Evolutionary conservation across 2,797 vertebrate species (phyloP).

Genomic region (Acanthiza pusilla): DNA sequence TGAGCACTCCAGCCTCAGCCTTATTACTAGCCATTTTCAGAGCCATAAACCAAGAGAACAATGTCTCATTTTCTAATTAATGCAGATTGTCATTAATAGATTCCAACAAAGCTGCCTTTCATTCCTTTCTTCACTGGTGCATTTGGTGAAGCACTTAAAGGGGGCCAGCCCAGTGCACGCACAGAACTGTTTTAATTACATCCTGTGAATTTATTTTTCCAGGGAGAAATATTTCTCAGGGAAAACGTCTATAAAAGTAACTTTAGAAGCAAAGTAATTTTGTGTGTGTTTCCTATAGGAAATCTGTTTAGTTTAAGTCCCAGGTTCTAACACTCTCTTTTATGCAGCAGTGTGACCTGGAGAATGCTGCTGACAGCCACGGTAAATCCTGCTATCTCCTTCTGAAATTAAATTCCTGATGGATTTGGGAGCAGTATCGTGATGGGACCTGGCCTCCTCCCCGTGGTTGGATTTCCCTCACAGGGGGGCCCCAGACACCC

Average conservation of each 20-base stretch:
- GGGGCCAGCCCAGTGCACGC: constrained; percentile 41
- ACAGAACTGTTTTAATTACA: constrained; percentile 67
- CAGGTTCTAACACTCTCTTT: constrained; percentile 25
- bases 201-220: constrained; percentile 75
- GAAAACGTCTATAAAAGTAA: constrained; percentile 69
- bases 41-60: constrained; percentile 9
- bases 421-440: neutral
- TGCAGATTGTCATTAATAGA: constrained; percentile 52
- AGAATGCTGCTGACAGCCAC: constrained; percentile 10
- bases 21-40: neutral
- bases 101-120: constrained; percentile 70
- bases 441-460: neutral
- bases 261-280: constrained; percentile 47
- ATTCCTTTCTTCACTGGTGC: constrained; percentile 44
- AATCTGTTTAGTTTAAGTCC: constrained; percentile 70
- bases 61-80: constrained; percentile 41
- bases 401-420: neutral
- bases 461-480: neutral
- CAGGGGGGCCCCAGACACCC: neutral
- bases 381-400: neutral
- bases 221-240: constrained; percentile 67
- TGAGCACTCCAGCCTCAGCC: neutral
- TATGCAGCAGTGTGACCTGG: neutral
- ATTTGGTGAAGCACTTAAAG: constrained; percentile 71
- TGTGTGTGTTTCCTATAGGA: constrained; percentile 69